Conservation (phyloP, 2,888 invertebrate genomes). For the Megamerina dolium region DNA sequence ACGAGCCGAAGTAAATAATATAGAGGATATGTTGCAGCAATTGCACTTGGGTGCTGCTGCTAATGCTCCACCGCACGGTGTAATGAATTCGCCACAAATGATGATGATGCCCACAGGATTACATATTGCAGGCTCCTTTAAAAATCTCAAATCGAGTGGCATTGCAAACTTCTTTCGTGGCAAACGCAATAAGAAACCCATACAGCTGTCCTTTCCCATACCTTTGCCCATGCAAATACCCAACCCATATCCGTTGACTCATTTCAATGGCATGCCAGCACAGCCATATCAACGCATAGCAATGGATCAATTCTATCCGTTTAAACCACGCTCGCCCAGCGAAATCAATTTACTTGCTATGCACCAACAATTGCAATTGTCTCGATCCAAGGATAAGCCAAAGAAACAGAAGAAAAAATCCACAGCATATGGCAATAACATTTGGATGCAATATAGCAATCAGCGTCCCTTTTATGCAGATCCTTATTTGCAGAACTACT, state of each 20-base stretch:
- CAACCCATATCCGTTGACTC: slow-evolving; percentile 36
- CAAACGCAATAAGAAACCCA: slow-evolving; percentile 41
- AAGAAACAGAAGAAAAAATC: slow-evolving; percentile 26
- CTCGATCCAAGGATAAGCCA: slow-evolving; percentile 33
- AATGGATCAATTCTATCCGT: slow-evolving; percentile 62
- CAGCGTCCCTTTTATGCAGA: slow-evolving; percentile 41
- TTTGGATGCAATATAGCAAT: slow-evolving; percentile 30
- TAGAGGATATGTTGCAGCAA: slow-evolving; percentile 46
- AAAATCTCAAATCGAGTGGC: slow-evolving; percentile 44
- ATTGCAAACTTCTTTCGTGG: slow-evolving; percentile 42
- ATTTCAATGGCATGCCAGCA: slow-evolving; percentile 12
- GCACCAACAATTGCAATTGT: slow-evolving; percentile 33
- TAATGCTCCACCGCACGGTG: slow-evolving; percentile 22
- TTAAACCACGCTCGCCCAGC: slow-evolving; percentile 66
- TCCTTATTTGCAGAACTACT: slow-evolving; percentile 27
- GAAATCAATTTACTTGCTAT: slow-evolving; percentile 69
- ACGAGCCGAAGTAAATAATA: slow-evolving; percentile 36
- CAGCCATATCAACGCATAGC: slow-evolving; percentile 33
- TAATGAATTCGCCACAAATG: slow-evolving; percentile 20
- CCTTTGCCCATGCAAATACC: slow-evolving; percentile 28
- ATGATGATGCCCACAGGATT: slow-evolving; percentile 40
- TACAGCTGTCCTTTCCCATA: slow-evolving; percentile 35
- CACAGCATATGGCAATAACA: slow-evolving; percentile 10
- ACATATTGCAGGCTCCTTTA: slow-evolving; percentile 44
- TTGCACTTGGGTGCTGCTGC: slow-evolving; percentile 25